A percentile compares a stretch with the other conserved stretches of the same genome.
Conservation (phyloP, 1,140 invertebrate genomes). For the Lasioglossum albipes region DNA sequence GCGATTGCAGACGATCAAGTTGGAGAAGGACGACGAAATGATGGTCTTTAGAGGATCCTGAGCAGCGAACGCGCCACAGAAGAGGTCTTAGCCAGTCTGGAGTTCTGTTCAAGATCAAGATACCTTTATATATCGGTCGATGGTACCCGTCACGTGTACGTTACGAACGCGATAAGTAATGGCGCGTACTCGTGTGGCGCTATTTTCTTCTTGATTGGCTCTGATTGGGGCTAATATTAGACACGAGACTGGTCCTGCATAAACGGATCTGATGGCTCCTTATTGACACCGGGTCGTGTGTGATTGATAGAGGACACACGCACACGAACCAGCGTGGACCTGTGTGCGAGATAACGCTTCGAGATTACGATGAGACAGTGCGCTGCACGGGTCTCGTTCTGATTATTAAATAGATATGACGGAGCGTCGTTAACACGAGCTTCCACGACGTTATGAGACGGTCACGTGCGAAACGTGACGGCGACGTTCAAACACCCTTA, state of each 20-base stretch:
- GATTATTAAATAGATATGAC: constrained; percentile 12
- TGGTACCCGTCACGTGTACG: constrained; percentile 39
- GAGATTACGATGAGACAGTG: background rate
- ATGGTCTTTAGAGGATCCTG: background rate
- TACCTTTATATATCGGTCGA: constrained; percentile 60
- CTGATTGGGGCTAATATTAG: constrained; percentile 68
- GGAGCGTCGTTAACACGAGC: background rate
- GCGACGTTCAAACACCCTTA: background rate
- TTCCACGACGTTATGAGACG: background rate
- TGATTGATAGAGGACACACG: constrained; percentile 37
- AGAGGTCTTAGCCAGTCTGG: constrained; percentile 4
- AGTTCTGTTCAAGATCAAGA: constrained; percentile 41
- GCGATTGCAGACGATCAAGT: too few relatives aligned
- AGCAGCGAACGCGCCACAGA: background rate
- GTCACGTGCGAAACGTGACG: constrained; percentile 29
- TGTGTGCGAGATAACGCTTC: background rate
- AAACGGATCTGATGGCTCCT: constrained; percentile 45
- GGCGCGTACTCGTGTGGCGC: constrained; percentile 30
- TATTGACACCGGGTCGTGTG: constrained; percentile 44
- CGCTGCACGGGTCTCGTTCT: constrained; percentile 1
- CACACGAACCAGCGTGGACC: background rate
- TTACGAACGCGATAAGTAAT: constrained; percentile 36
- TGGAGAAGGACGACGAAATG: too few relatives aligned
- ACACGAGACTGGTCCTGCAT: constrained; percentile 33
- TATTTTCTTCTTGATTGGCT: constrained; percentile 63